These are phyloP conservation scores for Pedionomus torquatus DNA, from an alignment of 2,113 vertebrate genomes.

Conservation along the genomic window DNA sequence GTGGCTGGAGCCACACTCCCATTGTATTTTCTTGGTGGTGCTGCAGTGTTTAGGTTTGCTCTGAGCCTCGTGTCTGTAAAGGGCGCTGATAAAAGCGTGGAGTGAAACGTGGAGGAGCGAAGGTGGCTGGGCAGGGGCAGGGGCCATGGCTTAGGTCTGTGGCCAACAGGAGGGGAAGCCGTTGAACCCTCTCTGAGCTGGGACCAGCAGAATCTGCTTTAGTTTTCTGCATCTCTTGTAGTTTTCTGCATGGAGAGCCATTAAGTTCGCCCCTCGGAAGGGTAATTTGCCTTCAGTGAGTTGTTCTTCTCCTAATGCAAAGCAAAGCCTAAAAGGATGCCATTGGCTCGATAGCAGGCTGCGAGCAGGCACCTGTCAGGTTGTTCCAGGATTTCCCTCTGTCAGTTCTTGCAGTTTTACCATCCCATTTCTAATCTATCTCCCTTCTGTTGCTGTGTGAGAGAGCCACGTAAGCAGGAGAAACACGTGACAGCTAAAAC, in stretches of 20 bases:
- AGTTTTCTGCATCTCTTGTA: background rate
- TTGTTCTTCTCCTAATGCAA: background rate
- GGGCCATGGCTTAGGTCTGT: background rate
- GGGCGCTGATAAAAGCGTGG: background rate
- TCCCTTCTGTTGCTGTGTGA: conserved; percentile 30
- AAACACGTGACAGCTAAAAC: background rate
- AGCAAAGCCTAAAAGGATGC: background rate
- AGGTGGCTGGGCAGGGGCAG: accelerated
- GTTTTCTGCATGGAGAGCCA: accelerated
- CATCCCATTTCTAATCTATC: background rate
- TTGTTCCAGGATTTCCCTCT: conserved; percentile 21
- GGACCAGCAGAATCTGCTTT: background rate
- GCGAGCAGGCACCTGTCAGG: background rate
- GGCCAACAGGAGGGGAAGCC: background rate
- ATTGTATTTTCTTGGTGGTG: background rate
- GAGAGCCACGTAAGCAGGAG: background rate
- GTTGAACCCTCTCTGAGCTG: background rate
- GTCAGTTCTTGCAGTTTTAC: background rate
- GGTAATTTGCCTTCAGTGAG: background rate
- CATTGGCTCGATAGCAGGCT: background rate
- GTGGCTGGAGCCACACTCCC: background rate
- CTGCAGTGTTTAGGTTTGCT: background rate
- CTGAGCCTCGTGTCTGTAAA: background rate
- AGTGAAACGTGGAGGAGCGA: background rate
- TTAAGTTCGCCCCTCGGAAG: background rate